Evolutionary conservation across 2,113 vertebrate species (phyloP), one percentile per base, ranked within the genome.

Genomic region (Columba janthina): DNA sequence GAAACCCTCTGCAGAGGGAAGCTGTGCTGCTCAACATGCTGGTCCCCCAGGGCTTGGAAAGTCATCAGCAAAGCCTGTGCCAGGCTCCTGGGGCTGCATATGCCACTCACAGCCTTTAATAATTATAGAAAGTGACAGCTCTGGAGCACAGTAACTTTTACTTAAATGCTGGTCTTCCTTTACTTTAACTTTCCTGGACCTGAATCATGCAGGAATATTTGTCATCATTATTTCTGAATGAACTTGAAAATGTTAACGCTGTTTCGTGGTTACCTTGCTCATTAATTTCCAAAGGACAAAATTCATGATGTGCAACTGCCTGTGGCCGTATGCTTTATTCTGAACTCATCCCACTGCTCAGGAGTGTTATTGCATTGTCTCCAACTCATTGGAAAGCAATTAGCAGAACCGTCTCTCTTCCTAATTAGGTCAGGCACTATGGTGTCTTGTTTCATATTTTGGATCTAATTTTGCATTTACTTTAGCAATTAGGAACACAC

Each of bases 221-320:
- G 42, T 73, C 51, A 79, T 54, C 36, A 28, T 83, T 76, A 73
- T 80, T 80, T 85, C 51, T 28, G 26, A 89, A 70, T n/a, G 11
- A 72, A 82, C 13, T 42, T 15, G 1, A 62, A 91, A 94, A 83
- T 38, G 7, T 69, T 80, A 54, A 73, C 19, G 20, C 11, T 80
- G 1, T 83, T 94, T 54, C 32, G 51, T 0, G 1, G 36, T 54
- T 67, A 80, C 29, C 44, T 85, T 93, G 62, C 15, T 88, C 42
- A 32, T 74, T 66, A 67, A 58, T 77, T 83, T 74, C 46, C 32
- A 34, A 91, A 87, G 74, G 66, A 61, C 24, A 83, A 88, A 94
- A 78, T 11, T 38, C 34, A 73, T 28, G n/a, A 73, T 57, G 56
- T 74, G 38, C 22, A 42, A 48, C 34, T 72, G 57, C 54, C 54